A percentile compares a stretch with the other conserved stretches of the same genome.
These are phyloP conservation scores for Tricholaema leucomelas DNA, from an alignment of 2,113 vertebrate species.

Conservation along the genomic window DNA sequence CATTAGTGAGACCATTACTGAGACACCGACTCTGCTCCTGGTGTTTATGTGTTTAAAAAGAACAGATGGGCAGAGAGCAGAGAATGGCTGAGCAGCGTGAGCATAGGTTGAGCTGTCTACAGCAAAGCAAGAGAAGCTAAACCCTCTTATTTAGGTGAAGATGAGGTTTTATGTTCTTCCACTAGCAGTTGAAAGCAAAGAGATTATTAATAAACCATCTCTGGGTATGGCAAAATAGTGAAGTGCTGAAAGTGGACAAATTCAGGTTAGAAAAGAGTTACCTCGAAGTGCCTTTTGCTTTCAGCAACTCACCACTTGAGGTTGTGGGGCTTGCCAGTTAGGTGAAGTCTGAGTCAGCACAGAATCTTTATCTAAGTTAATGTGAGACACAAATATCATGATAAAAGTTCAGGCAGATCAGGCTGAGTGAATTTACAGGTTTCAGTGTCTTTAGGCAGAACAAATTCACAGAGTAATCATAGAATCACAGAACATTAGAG, in stretches of 20 bases:
- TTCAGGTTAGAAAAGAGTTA: background rate
- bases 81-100: background rate
- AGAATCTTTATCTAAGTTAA: background rate
- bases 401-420: background rate
- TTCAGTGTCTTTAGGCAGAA: background rate
- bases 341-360: background rate
- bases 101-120: background rate
- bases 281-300: background rate
- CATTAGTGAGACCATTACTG: constrained; percentile 26
- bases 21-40: background rate
- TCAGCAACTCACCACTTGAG: background rate
- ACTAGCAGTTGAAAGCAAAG: background rate
- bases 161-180: background rate
- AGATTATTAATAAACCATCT: background rate
- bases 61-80: constrained; percentile 3
- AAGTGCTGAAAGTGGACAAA: background rate
- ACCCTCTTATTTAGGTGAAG: background rate
- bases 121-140: background rate
- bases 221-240: background rate
- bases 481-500: too few relatives aligned
- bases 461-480: background rate
- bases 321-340: background rate
- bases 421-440: background rate
- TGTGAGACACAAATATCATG: background rate
- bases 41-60: background rate